phyloP scores from a whole-genome alignment of 37 sponge, comb jelly and placozoan genomes.

The Hormiphora californensis region DNA sequence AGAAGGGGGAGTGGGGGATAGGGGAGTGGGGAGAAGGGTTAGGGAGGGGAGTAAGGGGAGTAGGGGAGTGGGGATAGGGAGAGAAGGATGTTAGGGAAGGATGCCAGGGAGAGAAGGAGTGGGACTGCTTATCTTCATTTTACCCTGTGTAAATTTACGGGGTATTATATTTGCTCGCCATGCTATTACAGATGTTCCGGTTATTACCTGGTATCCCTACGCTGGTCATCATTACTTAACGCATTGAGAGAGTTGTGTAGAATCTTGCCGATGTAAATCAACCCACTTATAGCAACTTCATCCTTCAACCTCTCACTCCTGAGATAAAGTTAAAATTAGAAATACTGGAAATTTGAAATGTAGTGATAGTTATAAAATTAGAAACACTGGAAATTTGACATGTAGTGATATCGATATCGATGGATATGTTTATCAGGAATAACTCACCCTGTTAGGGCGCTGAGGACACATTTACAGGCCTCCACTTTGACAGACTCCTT shows the following conservation, averaged over 20 bases:
- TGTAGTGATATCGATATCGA: background rate
- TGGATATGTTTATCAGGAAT: background rate
- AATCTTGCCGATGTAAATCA: constrained; percentile 83
- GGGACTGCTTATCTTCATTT: background rate
- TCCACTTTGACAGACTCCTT: constrained; percentile 91
- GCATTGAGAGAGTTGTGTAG: constrained; percentile 91
- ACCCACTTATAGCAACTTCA: constrained; percentile 80
- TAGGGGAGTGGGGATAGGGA: background rate
- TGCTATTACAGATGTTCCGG: constrained; percentile 63
- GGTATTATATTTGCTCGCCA: constrained; percentile 53
- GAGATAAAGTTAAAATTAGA: too few relatives aligned
- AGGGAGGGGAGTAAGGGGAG: too few relatives aligned
- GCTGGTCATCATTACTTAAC: constrained; percentile 80
- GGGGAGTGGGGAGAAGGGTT: too few relatives aligned
- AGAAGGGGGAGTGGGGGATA: background rate
- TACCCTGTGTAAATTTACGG: background rate
- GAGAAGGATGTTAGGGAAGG: too few relatives aligned
- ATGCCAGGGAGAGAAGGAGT: too few relatives aligned
- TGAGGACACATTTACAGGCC: constrained; percentile 68
- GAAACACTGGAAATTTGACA: too few relatives aligned
- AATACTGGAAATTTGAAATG: too few relatives aligned
- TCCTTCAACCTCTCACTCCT: constrained; percentile 66
- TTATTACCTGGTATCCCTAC: constrained; percentile 66
- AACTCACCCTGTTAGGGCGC: constrained; percentile 54
- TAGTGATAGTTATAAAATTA: too few relatives aligned